A percentile compares a stretch with the other conserved stretches of the same genome.
Conservation (phyloP, 2,888 invertebrate genomes). For the Caenorhabditis doughertyi region DNA sequence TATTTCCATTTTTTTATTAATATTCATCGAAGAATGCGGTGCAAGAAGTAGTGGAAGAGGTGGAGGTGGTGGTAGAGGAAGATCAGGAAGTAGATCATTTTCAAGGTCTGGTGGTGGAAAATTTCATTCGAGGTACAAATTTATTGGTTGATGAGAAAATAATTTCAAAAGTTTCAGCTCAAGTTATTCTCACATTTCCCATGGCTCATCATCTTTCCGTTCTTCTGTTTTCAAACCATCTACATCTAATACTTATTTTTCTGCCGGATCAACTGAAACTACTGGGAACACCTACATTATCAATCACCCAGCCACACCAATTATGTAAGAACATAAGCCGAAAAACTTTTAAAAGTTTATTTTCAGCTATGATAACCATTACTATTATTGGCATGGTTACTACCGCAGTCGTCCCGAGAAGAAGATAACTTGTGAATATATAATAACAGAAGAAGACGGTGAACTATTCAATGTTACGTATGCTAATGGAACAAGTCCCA, state of each 20-base stretch:
- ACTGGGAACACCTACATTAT: conserved; percentile 31
- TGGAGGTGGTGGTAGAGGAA: conserved; percentile 32
- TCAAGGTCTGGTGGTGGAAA: conserved; percentile 29
- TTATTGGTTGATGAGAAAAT: no score
- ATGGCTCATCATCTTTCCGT: conserved; percentile 34
- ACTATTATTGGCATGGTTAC: conserved; percentile 50
- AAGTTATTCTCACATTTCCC: conserved; percentile 20
- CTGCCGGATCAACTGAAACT: not conserved
- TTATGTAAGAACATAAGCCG: conserved; percentile 17
- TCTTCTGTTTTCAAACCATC: conserved; percentile 19
- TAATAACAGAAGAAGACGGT: conserved; percentile 33
- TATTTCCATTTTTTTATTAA: not conserved
- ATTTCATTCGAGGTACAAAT: conserved; percentile 19
- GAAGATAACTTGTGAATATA: conserved; percentile 32
- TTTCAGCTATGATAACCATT: conserved; percentile 46
- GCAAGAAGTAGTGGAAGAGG: conserved; percentile 40
- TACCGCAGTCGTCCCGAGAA: conserved; percentile 32
- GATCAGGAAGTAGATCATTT: conserved; percentile 1
- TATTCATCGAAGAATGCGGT: conserved; percentile 1
- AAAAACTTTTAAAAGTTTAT: not conserved
- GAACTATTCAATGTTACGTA: conserved; percentile 43
- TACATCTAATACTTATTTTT: conserved; percentile 22
- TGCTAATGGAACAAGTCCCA: conserved; percentile 40
- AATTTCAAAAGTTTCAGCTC: conserved; percentile 8
- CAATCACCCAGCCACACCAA: conserved; percentile 22